Evolutionary conservation across 2,797 vertebrate genomes (phyloP).

Genomic region (Tokudaia muenninki): DNA sequence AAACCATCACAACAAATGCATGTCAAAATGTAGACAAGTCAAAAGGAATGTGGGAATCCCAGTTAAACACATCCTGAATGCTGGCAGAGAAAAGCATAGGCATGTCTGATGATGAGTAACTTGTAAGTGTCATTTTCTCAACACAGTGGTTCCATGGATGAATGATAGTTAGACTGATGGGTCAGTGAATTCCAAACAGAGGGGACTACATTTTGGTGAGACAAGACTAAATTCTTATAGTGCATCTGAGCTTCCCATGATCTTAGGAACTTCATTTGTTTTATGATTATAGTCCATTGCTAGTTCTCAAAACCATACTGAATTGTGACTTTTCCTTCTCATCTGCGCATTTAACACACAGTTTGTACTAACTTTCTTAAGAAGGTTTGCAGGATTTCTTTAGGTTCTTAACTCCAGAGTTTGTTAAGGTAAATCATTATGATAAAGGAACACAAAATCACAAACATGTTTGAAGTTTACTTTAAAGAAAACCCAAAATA

Average conservation of each 20-base stretch:
- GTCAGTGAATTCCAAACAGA: background rate
- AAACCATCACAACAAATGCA: background rate
- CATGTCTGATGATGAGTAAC: no score
- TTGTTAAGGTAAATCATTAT: conserved; percentile 23
- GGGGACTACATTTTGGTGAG: background rate
- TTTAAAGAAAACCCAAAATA: background rate
- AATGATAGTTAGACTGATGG: no score
- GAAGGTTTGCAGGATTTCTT: conserved; percentile 41
- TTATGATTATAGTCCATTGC: background rate
- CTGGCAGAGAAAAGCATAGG: background rate
- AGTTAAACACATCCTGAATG: background rate
- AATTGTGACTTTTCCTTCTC: conserved; percentile 23
- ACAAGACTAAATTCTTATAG: background rate
- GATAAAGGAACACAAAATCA: conserved; percentile 47
- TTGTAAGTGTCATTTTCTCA: background rate
- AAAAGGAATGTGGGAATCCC: background rate
- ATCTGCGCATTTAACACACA: conserved; percentile 46
- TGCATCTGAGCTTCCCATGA: background rate
- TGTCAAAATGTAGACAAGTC: background rate
- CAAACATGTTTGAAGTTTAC: background rate
- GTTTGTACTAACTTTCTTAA: conserved; percentile 52
- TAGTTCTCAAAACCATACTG: conserved; percentile 46
- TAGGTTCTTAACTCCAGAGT: background rate
- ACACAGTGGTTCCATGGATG: background rate
- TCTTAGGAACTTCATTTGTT: conserved; percentile 20